Percentiles rank a stretch among this genome's conserved stretches.
phyloP scores from a whole-genome alignment of 2,797 vertebrate genomes.

The Halcyon badia region DNA sequence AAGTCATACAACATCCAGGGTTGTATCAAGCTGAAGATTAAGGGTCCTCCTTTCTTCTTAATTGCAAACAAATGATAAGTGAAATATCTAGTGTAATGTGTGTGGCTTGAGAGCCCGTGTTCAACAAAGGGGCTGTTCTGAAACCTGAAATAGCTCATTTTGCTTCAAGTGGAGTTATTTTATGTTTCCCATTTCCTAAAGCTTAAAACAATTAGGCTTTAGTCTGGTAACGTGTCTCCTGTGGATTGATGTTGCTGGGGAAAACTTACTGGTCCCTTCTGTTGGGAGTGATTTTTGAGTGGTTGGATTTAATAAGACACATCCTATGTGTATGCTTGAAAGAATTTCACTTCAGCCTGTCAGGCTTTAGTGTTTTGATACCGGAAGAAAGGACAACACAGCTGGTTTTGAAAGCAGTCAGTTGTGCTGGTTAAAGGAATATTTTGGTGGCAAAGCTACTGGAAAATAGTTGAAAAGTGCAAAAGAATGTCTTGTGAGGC shows the following conservation, averaged over 20 bases:
- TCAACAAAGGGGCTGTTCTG: background rate
- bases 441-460: slow-evolving; percentile 31
- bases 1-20: background rate
- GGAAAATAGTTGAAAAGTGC: slow-evolving; percentile 39
- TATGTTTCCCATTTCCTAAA: background rate
- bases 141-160: background rate
- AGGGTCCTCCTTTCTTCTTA: background rate
- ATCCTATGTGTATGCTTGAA: background rate
- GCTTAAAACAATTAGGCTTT: background rate
- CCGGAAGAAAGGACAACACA: background rate
- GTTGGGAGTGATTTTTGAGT: background rate
- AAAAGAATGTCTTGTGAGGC: slow-evolving; percentile 21
- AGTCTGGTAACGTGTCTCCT: background rate
- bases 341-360: background rate
- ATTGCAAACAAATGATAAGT: background rate
- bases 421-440: slow-evolving; percentile 28
- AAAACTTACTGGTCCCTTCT: background rate
- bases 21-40: background rate
- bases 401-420: slow-evolving; percentile 21
- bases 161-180: background rate
- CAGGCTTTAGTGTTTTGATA: background rate
- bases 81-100: background rate
- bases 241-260: background rate
- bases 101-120: background rate
- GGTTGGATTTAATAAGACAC: background rate